Conservation (phyloP, 2,888 invertebrate species). For the Drosophila peninsularis region DNA sequence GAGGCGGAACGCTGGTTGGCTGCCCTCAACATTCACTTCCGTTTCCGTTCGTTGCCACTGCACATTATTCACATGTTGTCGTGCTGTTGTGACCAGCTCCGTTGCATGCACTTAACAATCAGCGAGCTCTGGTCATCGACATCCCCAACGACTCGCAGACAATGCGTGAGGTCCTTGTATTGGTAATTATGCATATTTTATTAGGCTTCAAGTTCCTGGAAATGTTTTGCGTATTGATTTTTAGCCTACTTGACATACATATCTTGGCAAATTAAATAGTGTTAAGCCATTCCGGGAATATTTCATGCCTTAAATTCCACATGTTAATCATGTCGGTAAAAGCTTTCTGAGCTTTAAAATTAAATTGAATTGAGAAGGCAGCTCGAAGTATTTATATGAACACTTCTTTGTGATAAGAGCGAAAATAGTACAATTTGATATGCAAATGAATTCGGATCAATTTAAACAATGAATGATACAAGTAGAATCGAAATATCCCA, state of each 20-base stretch:
- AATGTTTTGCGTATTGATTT: conserved; percentile 64
- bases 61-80: conserved; percentile 66
- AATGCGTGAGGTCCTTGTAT: conserved; percentile 46
- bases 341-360: too few relatives aligned
- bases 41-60: conserved; percentile 50
- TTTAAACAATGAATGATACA: neutral
- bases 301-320: neutral
- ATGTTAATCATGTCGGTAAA: conserved; percentile 16
- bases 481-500: neutral
- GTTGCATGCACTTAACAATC: conserved; percentile 59
- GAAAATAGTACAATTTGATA: too few relatives aligned
- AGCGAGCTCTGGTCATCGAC: conserved; percentile 62
- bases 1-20: conserved; percentile 15
- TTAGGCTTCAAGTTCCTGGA: conserved; percentile 58
- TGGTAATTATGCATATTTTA: conserved; percentile 68
- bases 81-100: conserved; percentile 31
- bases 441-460: too few relatives aligned
- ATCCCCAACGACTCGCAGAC: conserved; percentile 43
- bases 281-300: neutral
- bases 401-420: too few relatives aligned
- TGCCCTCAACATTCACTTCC: conserved; percentile 54
- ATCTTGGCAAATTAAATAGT: neutral
- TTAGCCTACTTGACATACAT: conserved; percentile 53
- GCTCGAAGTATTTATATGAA: too few relatives aligned
- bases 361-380: too few relatives aligned